A percentile compares a stretch with the other conserved stretches of the same genome.
phyloP scores from a whole-genome alignment of 1,140 invertebrate genomes.

The Chrysopa pallens region DNA sequence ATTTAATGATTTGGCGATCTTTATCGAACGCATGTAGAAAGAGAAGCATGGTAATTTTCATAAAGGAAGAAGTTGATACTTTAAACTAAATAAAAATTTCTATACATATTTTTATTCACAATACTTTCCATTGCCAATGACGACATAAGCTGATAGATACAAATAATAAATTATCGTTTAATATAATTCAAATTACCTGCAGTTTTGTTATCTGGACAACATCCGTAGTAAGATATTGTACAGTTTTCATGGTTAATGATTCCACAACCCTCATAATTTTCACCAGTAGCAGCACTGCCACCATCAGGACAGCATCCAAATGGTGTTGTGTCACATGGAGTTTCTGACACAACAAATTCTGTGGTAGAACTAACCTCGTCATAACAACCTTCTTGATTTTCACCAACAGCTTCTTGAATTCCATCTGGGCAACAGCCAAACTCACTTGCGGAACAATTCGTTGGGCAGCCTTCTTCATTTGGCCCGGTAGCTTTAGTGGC shows the following conservation, averaged over 20 bases:
- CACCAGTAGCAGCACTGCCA: constrained; percentile 56
- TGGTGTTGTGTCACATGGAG: constrained; percentile 49
- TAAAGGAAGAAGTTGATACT: too few species aligned
- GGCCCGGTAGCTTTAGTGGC: constrained; percentile 47
- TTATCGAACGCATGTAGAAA: too few species aligned
- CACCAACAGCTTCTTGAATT: constrained; percentile 56
- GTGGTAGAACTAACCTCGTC: neutral
- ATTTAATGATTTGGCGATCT: too few species aligned
- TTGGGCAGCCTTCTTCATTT: constrained; percentile 40
- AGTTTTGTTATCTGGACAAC: constrained; percentile 55
- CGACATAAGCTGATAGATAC: too few species aligned
- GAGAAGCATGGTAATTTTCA: too few species aligned
- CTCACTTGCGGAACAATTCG: constrained; percentile 49
- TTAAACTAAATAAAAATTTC: too few species aligned
- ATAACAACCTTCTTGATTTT: constrained; percentile 18
- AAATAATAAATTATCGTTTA: too few species aligned
- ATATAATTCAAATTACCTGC: constrained; percentile 37
- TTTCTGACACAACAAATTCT: neutral
- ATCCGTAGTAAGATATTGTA: constrained; percentile 42
- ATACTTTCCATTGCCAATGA: too few species aligned
- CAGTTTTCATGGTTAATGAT: constrained; percentile 34
- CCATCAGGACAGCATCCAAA: constrained; percentile 80
- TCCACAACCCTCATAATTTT: constrained; percentile 30
- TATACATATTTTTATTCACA: too few species aligned
- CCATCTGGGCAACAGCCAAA: constrained; percentile 80